These are phyloP conservation scores for Zelleria hepariella DNA, from an alignment of 2,888 invertebrate genomes.

Conservation along the genomic window DNA sequence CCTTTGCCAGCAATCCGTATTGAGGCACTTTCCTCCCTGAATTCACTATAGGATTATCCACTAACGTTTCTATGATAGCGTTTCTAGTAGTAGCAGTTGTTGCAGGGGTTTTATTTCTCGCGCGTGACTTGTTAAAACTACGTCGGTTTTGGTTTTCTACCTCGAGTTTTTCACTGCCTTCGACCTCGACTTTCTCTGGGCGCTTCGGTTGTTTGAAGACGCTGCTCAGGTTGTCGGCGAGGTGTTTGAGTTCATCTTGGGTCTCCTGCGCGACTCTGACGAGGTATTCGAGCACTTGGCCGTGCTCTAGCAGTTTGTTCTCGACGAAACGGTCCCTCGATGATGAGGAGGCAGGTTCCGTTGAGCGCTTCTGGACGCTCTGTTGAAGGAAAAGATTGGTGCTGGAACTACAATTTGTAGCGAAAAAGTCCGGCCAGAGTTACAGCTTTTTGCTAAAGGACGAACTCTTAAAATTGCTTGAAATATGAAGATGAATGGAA, in stretches of 20 bases:
- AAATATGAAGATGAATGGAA: too few species aligned
- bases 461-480: too few species aligned
- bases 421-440: too few species aligned
- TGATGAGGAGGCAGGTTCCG: neutral
- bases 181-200: conserved; percentile 35
- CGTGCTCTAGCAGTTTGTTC: conserved; percentile 39
- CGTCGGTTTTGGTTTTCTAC: too few species aligned
- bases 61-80: neutral
- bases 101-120: too few species aligned
- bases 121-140: conserved; percentile 4
- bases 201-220: conserved; percentile 27
- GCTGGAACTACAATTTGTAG: too few species aligned
- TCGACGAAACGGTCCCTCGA: conserved; percentile 21
- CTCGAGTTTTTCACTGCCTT: too few species aligned
- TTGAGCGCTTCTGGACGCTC: neutral
- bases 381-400: conserved; percentile 10
- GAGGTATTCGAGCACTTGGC: conserved; percentile 39
- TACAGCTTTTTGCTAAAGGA: too few species aligned
- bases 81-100: neutral
- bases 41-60: conserved; percentile 24
- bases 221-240: conserved; percentile 31
- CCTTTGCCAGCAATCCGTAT: conserved; percentile 36
- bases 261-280: conserved; percentile 25
- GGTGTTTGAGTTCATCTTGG: conserved; percentile 27
- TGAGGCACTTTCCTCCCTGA: conserved; percentile 35